Percentiles rank a stretch among this genome's conserved stretches.
Conservation (phyloP, 2,888 invertebrate genomes). For the Allophyes oxyacanthae region DNA sequence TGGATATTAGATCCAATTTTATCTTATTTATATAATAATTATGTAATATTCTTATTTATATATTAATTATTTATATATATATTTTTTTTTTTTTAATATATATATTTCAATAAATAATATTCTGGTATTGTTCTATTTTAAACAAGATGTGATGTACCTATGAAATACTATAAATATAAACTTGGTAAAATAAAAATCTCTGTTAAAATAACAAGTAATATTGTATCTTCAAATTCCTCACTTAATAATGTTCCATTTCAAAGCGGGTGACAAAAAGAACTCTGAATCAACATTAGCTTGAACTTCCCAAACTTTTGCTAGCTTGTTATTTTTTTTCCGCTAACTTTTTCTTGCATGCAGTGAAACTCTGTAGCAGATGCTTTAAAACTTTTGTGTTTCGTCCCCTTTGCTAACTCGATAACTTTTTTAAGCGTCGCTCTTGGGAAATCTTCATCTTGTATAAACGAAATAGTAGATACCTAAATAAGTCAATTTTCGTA, state of each 20-base stretch:
- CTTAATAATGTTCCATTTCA: not conserved
- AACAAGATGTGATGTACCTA: too few species aligned
- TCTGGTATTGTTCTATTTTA: too few species aligned
- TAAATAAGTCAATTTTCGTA: slow-evolving; percentile 51
- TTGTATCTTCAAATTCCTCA: not conserved
- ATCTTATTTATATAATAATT: too few species aligned
- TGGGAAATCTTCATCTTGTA: slow-evolving; percentile 58
- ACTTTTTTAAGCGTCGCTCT: slow-evolving; percentile 56
- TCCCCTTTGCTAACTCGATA: slow-evolving; percentile 42
- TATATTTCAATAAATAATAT: too few species aligned
- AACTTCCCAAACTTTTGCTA: slow-evolving; percentile 39
- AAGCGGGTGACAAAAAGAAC: slow-evolving; percentile 33
- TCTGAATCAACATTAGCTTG: slow-evolving; percentile 46
- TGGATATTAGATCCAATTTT: too few species aligned
- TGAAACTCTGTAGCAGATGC: slow-evolving; percentile 51
- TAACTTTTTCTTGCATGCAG: slow-evolving; percentile 47
- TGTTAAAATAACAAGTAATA: too few species aligned
- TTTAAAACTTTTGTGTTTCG: slow-evolving; percentile 52
- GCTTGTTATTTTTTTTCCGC: slow-evolving; percentile 37
- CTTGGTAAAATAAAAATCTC: too few species aligned
- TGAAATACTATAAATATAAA: too few species aligned
- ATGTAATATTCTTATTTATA: too few species aligned
- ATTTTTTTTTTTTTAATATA: too few species aligned
- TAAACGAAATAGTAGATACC: slow-evolving; percentile 47
- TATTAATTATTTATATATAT: too few species aligned